A percentile compares a stretch with the other conserved stretches of the same genome.
Conservation (phyloP, 2,888 invertebrate species). For the Nephrocerus scutellatus region DNA sequence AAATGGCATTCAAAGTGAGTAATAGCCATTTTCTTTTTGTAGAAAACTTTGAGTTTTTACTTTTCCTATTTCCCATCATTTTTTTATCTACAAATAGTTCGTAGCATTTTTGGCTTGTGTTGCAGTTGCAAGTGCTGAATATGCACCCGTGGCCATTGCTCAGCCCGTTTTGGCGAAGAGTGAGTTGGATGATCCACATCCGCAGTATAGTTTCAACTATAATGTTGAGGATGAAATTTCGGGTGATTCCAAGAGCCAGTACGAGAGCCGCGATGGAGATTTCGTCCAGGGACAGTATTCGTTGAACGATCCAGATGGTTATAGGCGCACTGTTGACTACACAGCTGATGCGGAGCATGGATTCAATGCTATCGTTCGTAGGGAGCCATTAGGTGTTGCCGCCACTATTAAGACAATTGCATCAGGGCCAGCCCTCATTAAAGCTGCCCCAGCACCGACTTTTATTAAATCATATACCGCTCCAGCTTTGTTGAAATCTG, state of each 20-base stretch:
- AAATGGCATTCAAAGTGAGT: constrained; percentile 36
- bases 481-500: too few species aligned
- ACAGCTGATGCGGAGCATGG: constrained; percentile 50
- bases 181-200: constrained; percentile 38
- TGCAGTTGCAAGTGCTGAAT: constrained; percentile 31
- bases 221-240: constrained; percentile 49
- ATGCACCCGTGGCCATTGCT: constrained; percentile 24
- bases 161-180: constrained; percentile 23
- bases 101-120: constrained; percentile 26
- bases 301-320: constrained; percentile 52
- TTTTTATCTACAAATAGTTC: constrained; percentile 22
- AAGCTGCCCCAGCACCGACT: constrained; percentile 1
- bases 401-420: constrained; percentile 24
- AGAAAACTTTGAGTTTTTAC: neutral
- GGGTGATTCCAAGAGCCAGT: constrained; percentile 50
- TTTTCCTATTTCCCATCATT: neutral
- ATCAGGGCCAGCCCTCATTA: constrained; percentile 14
- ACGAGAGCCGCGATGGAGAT: constrained; percentile 51
- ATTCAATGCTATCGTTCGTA: constrained; percentile 52
- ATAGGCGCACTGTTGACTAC: constrained; percentile 51
- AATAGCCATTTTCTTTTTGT: neutral
- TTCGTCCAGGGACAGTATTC: constrained; percentile 51
- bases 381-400: constrained; percentile 42
- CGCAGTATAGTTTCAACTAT: constrained; percentile 49
- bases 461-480: too few species aligned